Evolutionary conservation across 2,113 vertebrate genomes (phyloP), one percentile per base, ranked within the genome.

Genomic region (Pleuronectes platessa): DNA sequence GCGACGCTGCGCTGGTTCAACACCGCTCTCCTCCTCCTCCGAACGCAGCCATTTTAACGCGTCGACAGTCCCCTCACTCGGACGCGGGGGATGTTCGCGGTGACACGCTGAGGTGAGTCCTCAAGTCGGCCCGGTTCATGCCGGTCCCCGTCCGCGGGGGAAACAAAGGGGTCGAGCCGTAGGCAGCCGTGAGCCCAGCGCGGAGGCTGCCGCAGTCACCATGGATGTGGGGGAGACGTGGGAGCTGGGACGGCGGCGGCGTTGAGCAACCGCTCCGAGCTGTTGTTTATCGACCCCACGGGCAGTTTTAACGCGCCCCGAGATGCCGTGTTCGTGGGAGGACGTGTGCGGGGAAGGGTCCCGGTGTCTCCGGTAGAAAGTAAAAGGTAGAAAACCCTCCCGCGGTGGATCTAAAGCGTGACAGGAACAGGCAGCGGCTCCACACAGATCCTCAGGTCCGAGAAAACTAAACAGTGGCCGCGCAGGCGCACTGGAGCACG

Each of bases 31-130:
- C 24, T 72, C 83, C 81, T 85, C 71, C 24, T 71, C 82, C 87
- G 83, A 79, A 83, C 64, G 93, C 94, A 94, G 94, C 94, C 93
- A 94, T 95, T 93, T 95, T 95, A 93, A 88, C 83, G 75, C 88
- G 89, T 92, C 93, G 93, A 94, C 90, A 93, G 12, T 56, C 54
- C 54, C 54, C n/a, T 13, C 54, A 13, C 54, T 4, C 18, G 5
- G 54, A n/a, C 18, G 6, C 68, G 6, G 37, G 37, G 45, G 74
- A 71, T 68, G 78, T 53, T n/a, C n/a, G 49, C 13, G 26, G n/a
- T 23, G 60, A 45, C 72, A 35, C 7, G 27, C 71, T 24, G 23
- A 6, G 27, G 64, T 85, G 59, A 59, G 69, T 76, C 63, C 69
- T 67, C 78, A 27, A 56, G 60, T 72, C 45, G 21, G 54, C n/a